Evolutionary conservation across 2,888 invertebrate genomes (phyloP), one percentile per base, ranked within the genome.

Genomic region (Ectobius pallidus): DNA sequence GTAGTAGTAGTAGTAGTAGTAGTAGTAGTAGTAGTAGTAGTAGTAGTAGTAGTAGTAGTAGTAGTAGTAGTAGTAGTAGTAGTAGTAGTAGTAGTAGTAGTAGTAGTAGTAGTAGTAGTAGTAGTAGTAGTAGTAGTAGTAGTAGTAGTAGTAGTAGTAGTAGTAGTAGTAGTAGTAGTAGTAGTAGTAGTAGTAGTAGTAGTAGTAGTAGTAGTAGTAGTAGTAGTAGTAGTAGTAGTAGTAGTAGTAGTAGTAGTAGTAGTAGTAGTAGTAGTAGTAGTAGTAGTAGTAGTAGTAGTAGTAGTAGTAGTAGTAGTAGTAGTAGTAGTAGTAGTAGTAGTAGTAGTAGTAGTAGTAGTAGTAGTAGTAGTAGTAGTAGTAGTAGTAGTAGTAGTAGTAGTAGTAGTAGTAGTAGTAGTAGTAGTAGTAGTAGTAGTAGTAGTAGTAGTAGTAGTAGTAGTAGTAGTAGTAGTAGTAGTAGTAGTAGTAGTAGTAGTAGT

Each of bases 11-110:
- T 16, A 52, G 55, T 52, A 52, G 55, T 16, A 52, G 55, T 16
- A 52, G 55, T 52, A 52, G 55, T 52, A 52, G 55, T 52, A 52
- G 55, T 52, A 52, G 55, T 52, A 52, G 55, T 52, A 52, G 55
- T 52, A 52, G 55, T 52, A 52, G 55, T 16, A 52, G 55, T 16
- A 52, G 55, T 52, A 52, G 62, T 62, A 62, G 62, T 22, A 62
- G 62, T 62, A 62, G 62, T n/a, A 62, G 62, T 62, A 62, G 62
- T 22, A 62, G 62, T 22, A 62, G 62, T 27, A 62, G 62, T 62
- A 62, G 62, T 22, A 62, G 62, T 62, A 62, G 62, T 27, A 62
- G 62, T 62, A 62, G 62, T 22, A 62, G 62, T 62, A 62, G 62
- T n/a, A 62, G 62, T 62, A 62, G 62, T 22, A 62, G 62, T 22